phyloP scores from a whole-genome alignment of 2,888 invertebrate genomes.

The Caradrina clavipalpis region DNA sequence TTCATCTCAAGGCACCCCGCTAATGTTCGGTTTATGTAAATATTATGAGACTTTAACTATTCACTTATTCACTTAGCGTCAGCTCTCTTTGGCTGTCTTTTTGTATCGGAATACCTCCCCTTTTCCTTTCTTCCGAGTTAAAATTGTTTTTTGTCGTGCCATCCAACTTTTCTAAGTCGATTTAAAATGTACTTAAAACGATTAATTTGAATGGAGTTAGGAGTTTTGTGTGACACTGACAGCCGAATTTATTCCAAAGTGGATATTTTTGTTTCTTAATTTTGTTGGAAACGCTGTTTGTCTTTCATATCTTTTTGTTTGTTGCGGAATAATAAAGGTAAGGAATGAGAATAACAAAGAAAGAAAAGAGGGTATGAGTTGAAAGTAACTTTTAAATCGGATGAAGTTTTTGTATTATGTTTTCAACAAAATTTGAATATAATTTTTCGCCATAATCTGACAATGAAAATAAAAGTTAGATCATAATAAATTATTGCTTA shows the following conservation, averaged over 20 bases:
- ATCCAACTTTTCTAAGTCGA: slow-evolving; percentile 76
- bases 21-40: slow-evolving; percentile 90
- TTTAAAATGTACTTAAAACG: slow-evolving; percentile 79
- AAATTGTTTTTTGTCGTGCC: slow-evolving; percentile 76
- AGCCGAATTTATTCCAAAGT: slow-evolving; percentile 69
- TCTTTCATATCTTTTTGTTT: slow-evolving; percentile 64
- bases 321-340: slow-evolving; percentile 59
- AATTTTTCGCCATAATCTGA: slow-evolving; percentile 24
- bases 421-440: slow-evolving; percentile 31
- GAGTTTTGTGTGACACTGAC: slow-evolving; percentile 73
- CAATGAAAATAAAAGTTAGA: slow-evolving; percentile 15
- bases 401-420: slow-evolving; percentile 53
- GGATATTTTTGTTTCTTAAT: slow-evolving; percentile 68
- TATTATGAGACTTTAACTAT: slow-evolving; percentile 90
- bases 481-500: not conserved
- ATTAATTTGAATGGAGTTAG: slow-evolving; percentile 78
- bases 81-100: slow-evolving; percentile 83
- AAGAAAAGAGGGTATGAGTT: slow-evolving; percentile 48
- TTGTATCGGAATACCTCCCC: slow-evolving; percentile 81
- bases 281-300: slow-evolving; percentile 61
- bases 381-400: slow-evolving; percentile 57
- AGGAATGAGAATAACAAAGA: slow-evolving; percentile 52
- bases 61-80: slow-evolving; percentile 90
- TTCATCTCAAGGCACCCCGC: slow-evolving; percentile 74
- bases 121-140: slow-evolving; percentile 71